These are phyloP conservation scores for Numida meleagris DNA, from an alignment of 2,113 vertebrate genomes.

Conservation along the genomic window DNA sequence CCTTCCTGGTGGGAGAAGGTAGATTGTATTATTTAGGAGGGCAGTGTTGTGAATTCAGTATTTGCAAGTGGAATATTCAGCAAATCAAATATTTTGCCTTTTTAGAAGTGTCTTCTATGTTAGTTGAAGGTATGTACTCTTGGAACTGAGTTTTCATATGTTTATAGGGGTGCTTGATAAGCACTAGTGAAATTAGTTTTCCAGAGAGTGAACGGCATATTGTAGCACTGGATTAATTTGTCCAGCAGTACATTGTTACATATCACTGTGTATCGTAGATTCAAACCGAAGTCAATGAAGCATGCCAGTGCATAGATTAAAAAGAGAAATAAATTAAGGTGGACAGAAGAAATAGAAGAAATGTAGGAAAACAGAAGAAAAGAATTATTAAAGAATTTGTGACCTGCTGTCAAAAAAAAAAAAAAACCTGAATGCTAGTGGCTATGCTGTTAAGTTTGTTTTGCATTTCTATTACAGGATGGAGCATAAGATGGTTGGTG, in stretches of 20 bases:
- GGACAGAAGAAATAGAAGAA: background rate
- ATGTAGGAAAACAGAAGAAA: background rate
- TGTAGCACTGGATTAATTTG: background rate
- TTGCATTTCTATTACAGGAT: background rate
- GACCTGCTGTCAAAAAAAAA: background rate
- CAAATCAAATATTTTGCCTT: background rate
- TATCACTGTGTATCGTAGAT: background rate
- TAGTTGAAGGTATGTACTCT: background rate
- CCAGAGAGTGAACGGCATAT: rapidly evolving
- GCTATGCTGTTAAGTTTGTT: background rate
- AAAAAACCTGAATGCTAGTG: background rate
- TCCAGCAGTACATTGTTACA: background rate
- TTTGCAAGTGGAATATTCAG: background rate
- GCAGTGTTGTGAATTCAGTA: background rate
- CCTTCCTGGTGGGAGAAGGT: background rate
- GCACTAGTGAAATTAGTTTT: background rate
- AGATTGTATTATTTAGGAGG: background rate
- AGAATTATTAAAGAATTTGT: background rate
- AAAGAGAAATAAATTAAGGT: background rate
- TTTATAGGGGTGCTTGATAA: background rate
- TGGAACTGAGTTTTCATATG: background rate
- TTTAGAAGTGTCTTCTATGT: background rate
- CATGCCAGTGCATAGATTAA: background rate
- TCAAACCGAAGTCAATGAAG: background rate
- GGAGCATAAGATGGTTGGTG: background rate